A percentile compares a stretch with the other conserved stretches of the same genome.
phyloP scores from a whole-genome alignment of 2,797 vertebrate genomes.

The Zonotrichia albicollis region DNA sequence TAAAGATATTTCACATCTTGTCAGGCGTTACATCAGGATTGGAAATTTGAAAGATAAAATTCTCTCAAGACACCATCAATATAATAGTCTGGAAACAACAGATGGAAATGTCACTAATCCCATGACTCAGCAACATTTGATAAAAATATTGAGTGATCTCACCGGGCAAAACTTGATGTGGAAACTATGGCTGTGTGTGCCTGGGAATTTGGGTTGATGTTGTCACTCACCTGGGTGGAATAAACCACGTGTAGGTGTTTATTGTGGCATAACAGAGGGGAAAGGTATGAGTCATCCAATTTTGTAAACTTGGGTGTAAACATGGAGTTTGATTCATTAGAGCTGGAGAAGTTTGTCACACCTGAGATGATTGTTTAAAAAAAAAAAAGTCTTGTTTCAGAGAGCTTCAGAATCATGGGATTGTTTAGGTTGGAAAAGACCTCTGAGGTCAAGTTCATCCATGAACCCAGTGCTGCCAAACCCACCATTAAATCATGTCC shows the following conservation, averaged over 20 bases:
- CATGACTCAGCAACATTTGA: not conserved
- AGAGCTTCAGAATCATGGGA: not conserved
- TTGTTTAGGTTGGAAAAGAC: not conserved
- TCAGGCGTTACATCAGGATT: not conserved
- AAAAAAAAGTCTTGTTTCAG: not conserved
- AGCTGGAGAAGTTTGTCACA: not conserved
- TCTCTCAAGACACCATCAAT: not conserved
- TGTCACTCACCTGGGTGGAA: not conserved
- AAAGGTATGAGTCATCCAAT: not conserved
- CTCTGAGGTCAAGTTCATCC: rapidly evolving
- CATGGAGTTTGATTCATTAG: not conserved
- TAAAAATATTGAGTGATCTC: not conserved
- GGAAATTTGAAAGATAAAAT: not conserved
- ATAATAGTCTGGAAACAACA: not conserved
- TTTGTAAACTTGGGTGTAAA: not conserved
- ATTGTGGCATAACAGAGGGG: not conserved
- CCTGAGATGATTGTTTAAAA: not conserved
- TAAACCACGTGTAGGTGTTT: not conserved
- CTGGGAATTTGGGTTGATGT: not conserved
- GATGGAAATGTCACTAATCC: not conserved
- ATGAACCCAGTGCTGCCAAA: not conserved
- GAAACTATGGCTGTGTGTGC: not conserved
- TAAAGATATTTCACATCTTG: not conserved
- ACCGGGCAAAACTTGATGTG: not conserved
- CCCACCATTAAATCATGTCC: not conserved